A percentile compares a stretch with the other conserved stretches of the same genome.
phyloP scores from a whole-genome alignment of 2,888 invertebrate species.

The Petrolisthes manimaculis region DNA sequence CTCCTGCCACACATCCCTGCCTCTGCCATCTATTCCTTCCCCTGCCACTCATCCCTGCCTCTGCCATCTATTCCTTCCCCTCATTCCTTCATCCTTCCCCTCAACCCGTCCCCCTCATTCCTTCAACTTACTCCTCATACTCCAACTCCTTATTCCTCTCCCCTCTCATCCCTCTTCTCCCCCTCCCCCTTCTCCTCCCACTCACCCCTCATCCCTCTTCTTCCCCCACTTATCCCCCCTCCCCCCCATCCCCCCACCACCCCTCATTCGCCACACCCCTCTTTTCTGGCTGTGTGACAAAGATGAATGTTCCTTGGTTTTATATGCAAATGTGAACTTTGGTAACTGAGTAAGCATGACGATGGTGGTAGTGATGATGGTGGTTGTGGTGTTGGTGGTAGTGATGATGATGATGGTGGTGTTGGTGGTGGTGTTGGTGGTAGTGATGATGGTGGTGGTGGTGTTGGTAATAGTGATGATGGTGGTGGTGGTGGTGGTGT shows the following conservation, averaged over 20 bases:
- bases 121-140: no score
- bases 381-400: background rate
- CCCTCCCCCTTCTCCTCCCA: background rate
- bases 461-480: no score
- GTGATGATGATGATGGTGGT: background rate
- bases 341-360: background rate
- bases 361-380: slow-evolving; percentile 9
- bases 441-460: background rate
- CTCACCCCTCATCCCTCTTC: no score
- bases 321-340: background rate
- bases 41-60: no score
- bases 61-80: no score
- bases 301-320: slow-evolving; percentile 7
- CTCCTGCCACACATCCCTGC: no score
- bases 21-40: no score
- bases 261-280: background rate
- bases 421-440: background rate
- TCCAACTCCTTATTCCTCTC: background rate
- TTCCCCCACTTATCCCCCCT: no score
- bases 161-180: background rate
- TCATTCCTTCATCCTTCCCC: no score
- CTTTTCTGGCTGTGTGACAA: slow-evolving; percentile 12
- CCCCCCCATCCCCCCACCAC: no score
- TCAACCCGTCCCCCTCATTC: no score
- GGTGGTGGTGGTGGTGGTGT: background rate